Base-by-base conservation (phyloP, 2,888 invertebrate species). In the Tigriopus californicus region DNA sequence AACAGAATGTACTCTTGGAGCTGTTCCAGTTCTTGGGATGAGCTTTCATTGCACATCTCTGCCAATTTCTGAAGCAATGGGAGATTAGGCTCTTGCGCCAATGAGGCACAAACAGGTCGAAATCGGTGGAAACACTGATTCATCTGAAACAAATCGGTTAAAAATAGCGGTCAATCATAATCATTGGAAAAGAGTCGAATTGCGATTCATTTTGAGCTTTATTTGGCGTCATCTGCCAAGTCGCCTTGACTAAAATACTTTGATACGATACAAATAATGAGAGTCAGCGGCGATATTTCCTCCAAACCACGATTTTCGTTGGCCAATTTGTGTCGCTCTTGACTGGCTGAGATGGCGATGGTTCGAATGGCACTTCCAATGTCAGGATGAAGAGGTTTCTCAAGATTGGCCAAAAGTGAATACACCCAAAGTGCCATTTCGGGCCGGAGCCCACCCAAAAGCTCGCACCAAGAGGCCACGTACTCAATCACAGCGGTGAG, bases 221-320 rank as follows among this genome's bases (percentile, higher is more conserved):
- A 33, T 33, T 33, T 41, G 40, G 12, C 22, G 3, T 56, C 44
- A 65, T 84, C 84, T 22, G 79, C 80, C 66, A 85, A 73, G 71
- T 86, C 86, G 64, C 76, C 72, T 70, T 86, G 85, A 63, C 79
- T 76, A 71, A 82, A 86, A 71, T 82, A 84, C 66, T 78, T 75
- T 47, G 80, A 77, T 51, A 85, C 79, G 63, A 86, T 71, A 69
- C 83, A 83, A 67, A 86, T 83, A 66, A 82, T 78, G 56, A 85
- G 73, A 71, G 83, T 85, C 46, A 83, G 68, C 10, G 81, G 76
- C 53, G 72, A 70, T 51, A 75, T 64, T 61, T 64, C 13, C 15
- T 60, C 65, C 65, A 61, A 41, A 12, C 55, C 58, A 33, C 58
- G 59, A 25, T 62, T 58, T 2, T 62, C 60, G 24, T 67, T 68